phyloP scores from a whole-genome alignment of 2,797 vertebrate species.

The Takifugu ocellatus region DNA sequence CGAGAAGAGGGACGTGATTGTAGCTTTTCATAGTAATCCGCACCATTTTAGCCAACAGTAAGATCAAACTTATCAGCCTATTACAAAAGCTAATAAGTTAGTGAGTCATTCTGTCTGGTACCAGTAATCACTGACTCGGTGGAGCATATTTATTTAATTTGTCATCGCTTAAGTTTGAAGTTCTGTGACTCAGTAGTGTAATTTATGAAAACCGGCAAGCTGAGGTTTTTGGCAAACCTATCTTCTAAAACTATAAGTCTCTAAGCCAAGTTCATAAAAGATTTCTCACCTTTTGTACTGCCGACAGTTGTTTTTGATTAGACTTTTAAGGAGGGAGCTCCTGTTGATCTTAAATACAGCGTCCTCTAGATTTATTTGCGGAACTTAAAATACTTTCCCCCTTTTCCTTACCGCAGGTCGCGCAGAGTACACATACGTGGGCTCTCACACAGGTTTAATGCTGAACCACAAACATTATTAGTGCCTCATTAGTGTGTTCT shows the following conservation, averaged over 20 bases:
- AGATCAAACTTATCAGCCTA: conserved; percentile 14
- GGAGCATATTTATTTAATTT: conserved; percentile 10
- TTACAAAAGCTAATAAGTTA: conserved; percentile 16
- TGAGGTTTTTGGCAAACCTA: too few species aligned
- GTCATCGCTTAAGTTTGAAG: conserved; percentile 11
- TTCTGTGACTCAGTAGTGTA: conserved; percentile 21
- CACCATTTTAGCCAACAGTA: conserved; percentile 16
- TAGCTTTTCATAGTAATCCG: conserved; percentile 6
- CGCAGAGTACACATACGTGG: conserved; percentile 15
- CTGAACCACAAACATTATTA: conserved; percentile 47
- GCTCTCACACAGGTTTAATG: conserved; percentile 29
- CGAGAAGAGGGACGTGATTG: too few species aligned
- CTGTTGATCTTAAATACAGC: conserved; percentile 52
- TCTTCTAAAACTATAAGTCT: background rate
- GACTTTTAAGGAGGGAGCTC: conserved; percentile 43
- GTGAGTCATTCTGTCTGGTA: conserved; percentile 15
- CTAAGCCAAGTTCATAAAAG: background rate
- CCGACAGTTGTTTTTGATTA: conserved; percentile 34
- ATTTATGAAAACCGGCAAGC: background rate
- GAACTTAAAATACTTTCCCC: conserved; percentile 45
- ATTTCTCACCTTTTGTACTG: background rate
- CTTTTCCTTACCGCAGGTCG: conserved; percentile 37
- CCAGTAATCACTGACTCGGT: conserved; percentile 56
- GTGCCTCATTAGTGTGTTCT: conserved; percentile 48
- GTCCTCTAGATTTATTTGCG: conserved; percentile 35